Percentiles rank a stretch among this genome's conserved stretches.
Evolutionary conservation across 2,888 invertebrate genomes (phyloP).

Genomic region (Napeogenes sylphis): DNA sequence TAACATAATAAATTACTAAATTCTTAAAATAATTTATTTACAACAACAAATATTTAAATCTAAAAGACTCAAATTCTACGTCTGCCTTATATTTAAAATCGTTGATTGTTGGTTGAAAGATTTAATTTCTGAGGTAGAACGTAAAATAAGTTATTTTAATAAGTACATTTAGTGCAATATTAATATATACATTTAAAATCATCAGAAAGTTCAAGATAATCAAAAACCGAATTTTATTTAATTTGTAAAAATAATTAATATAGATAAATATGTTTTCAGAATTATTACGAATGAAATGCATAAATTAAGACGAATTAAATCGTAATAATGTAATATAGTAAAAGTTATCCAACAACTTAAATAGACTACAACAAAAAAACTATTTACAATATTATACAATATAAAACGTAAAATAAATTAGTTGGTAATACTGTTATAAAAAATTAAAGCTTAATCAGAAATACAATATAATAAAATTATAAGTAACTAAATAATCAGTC

Average conservation of each 20-base stretch:
- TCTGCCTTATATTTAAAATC: conserved; percentile 16
- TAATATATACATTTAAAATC: conserved; percentile 42
- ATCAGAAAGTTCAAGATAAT: not conserved
- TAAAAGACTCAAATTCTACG: conserved; percentile 23
- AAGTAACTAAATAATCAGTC: conserved; percentile 12
- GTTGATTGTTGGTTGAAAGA: conserved; percentile 27
- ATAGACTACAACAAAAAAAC: conserved; percentile 45
- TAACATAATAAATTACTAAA: conserved; percentile 68
- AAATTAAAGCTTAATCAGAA: conserved; percentile 52
- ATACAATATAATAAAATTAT: conserved; percentile 38
- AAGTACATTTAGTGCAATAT: conserved; percentile 38
- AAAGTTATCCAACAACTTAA: conserved; percentile 15
- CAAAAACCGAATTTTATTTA: not conserved
- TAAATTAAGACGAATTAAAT: no score
- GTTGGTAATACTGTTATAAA: conserved; percentile 71
- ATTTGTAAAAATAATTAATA: not conserved
- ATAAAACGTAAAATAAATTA: conserved; percentile 59
- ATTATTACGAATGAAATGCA: not conserved
- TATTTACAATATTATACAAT: conserved; percentile 72
- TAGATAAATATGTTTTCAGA: no score
- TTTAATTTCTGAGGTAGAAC: conserved; percentile 70
- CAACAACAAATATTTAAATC: conserved; percentile 25
- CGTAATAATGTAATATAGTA: no score
- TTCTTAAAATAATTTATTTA: conserved; percentile 33
- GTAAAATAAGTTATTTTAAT: conserved; percentile 48